Base-by-base conservation (phyloP, 2,888 invertebrate species). In the Anaspis maculata region DNA sequence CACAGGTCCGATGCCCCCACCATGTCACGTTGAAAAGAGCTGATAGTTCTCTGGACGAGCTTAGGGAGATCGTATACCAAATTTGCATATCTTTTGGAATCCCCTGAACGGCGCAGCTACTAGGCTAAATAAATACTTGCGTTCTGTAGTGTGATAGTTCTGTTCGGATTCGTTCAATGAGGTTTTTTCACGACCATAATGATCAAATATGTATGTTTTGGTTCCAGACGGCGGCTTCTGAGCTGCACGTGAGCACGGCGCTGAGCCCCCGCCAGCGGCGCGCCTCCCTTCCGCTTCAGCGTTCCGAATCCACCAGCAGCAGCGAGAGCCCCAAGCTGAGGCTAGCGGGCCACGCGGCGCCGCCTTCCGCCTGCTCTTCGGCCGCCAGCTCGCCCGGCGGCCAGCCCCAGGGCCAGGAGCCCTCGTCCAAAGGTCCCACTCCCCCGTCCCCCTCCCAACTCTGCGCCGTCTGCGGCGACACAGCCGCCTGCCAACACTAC, bases 381-480 rank as follows among this genome's bases (percentile, higher is more conserved):
- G 78, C 81, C 9, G 75, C 77, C 2, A 76, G 76, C 50, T 77
- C 78, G 1, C 77, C 78, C 2, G 64, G 62, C 15, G 54, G 52
- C 13, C 9, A 5, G 5, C 19, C 19, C 5, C 5, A 9, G 10
- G 12, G 10, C 5, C 4, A 10, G 4, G 9, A 24, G 10, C 6
- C 6, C 5, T 10, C 5, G 11, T 5, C 58, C 21, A 64, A 48
- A 63, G 76, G 69, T 16, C 66, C 68, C 2, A 68, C 81, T 1
- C 81, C 83, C 1, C 76, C 78, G 9, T 80, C 81, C 9, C 82
- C 83, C 5, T 85, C 85, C 29, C 87, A 94, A 61, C 68, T 92
- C 30, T 98, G 98, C 62, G 97, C 96, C 7, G 98, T 98, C 3
- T 98, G 98, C 59, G 97, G 96, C 0, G 98, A 98, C 66, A 92